Percentiles rank a stretch among this genome's conserved stretches.
phyloP scores from a whole-genome alignment of 35 echinoderm and acorn worm genomes.

The Strongylocentrotus purpuratus region DNA sequence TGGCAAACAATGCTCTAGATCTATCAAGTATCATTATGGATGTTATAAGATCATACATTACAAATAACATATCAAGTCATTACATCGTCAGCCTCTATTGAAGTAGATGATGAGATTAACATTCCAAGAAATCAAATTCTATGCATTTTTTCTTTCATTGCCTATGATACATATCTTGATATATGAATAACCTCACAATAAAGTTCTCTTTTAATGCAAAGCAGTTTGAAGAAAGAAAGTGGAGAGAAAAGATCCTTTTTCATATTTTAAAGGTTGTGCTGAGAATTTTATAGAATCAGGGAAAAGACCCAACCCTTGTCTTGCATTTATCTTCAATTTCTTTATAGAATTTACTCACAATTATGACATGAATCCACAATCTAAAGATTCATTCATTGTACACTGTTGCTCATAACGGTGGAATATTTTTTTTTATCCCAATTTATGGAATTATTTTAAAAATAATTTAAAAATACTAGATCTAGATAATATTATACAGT shows the following conservation, averaged over 20 bases:
- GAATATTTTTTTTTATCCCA: too few relatives aligned
- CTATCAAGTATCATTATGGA: not conserved
- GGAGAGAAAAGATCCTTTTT: not conserved
- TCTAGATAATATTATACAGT: too few relatives aligned
- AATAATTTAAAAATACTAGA: too few relatives aligned
- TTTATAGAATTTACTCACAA: too few relatives aligned
- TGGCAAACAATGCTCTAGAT: conserved; percentile 4
- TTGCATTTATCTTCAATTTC: too few relatives aligned
- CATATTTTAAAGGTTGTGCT: too few relatives aligned
- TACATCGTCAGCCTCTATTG: not conserved
- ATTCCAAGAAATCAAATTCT: not conserved
- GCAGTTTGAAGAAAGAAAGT: not conserved
- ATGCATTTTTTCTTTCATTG: not conserved
- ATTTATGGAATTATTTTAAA: too few relatives aligned
- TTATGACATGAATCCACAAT: too few relatives aligned
- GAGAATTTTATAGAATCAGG: too few relatives aligned
- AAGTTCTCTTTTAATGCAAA: not conserved
- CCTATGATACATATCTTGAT: not conserved
- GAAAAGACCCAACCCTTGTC: too few relatives aligned
- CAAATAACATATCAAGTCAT: not conserved
- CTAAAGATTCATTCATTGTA: too few relatives aligned
- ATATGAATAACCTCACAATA: not conserved
- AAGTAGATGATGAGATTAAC: not conserved
- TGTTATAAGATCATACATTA: not conserved
- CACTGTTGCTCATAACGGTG: too few relatives aligned